phyloP scores from a whole-genome alignment of 1,140 invertebrate species.

The Euura saliciscinereae region DNA sequence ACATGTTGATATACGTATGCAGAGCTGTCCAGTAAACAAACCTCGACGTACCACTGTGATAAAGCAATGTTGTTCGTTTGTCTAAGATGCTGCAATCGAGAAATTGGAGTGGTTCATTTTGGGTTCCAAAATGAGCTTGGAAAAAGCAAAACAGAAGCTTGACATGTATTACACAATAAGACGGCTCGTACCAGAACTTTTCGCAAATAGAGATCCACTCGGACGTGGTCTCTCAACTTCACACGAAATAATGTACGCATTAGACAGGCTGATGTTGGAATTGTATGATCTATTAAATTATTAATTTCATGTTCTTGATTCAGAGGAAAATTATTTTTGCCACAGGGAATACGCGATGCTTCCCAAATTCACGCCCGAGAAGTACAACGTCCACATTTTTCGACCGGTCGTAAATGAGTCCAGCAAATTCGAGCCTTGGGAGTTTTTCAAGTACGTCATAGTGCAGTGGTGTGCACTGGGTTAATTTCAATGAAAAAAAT shows the following conservation, averaged over 20 bases:
- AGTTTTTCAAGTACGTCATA: slow-evolving; percentile 38
- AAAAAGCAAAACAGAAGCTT: slow-evolving; percentile 57
- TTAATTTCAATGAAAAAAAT: no score
- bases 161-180: slow-evolving; percentile 59
- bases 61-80: background rate
- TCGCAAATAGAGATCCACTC: slow-evolving; percentile 52
- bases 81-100: slow-evolving; percentile 44
- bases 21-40: no score
- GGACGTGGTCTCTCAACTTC: slow-evolving; percentile 41
- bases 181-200: slow-evolving; percentile 54
- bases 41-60: no score
- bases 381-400: slow-evolving; percentile 46
- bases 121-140: slow-evolving; percentile 56
- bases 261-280: background rate
- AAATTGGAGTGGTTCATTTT: slow-evolving; percentile 56
- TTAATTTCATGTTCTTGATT: slow-evolving; percentile 15
- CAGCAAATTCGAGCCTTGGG: slow-evolving; percentile 39
- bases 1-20: no score
- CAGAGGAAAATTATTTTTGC: background rate
- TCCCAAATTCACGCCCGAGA: slow-evolving; percentile 46
- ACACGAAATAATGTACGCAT: slow-evolving; percentile 38
- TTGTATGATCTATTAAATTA: background rate
- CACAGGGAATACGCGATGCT: slow-evolving; percentile 41
- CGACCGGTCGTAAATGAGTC: slow-evolving; percentile 34
- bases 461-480: background rate